Conservation (phyloP, 1,140 invertebrate species). For the Stegodyphus dumicola region DNA sequence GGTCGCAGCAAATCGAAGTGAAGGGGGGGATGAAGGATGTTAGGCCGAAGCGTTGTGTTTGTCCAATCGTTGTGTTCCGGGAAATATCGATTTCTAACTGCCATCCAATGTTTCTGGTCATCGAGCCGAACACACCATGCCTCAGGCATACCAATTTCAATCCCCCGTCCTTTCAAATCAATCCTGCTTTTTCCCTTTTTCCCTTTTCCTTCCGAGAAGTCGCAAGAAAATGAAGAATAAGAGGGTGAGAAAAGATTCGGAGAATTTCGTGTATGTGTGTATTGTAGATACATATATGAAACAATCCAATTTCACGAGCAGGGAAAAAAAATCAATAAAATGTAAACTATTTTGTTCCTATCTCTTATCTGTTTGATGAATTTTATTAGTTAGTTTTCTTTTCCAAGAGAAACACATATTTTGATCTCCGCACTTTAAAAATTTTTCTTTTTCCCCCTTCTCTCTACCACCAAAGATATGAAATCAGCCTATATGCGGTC, state of each 20-base stretch:
- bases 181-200: slow-evolving; percentile 4
- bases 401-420: neutral
- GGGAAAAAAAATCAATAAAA: slow-evolving; percentile 37
- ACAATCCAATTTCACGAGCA: slow-evolving; percentile 29
- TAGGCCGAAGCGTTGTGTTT: slow-evolving; percentile 50
- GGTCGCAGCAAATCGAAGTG: slow-evolving; percentile 15
- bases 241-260: slow-evolving; percentile 22
- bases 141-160: slow-evolving; percentile 54
- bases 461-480: too few species aligned
- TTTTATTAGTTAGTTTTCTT: neutral
- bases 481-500: too few species aligned
- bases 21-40: neutral
- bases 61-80: slow-evolving; percentile 55
- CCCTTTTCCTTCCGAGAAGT: slow-evolving; percentile 3
- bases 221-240: slow-evolving; percentile 27
- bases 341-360: slow-evolving; percentile 51
- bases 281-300: neutral
- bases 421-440: too few species aligned
- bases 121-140: slow-evolving; percentile 52
- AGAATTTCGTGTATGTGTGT: slow-evolving; percentile 16
- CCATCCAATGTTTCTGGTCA: slow-evolving; percentile 61
- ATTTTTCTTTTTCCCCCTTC: too few species aligned
- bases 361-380: slow-evolving; percentile 5
- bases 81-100: slow-evolving; percentile 61
- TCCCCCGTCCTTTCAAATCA: slow-evolving; percentile 26